Conservation (phyloP, 2,888 invertebrate genomes). For the Cenopis cana region DNA sequence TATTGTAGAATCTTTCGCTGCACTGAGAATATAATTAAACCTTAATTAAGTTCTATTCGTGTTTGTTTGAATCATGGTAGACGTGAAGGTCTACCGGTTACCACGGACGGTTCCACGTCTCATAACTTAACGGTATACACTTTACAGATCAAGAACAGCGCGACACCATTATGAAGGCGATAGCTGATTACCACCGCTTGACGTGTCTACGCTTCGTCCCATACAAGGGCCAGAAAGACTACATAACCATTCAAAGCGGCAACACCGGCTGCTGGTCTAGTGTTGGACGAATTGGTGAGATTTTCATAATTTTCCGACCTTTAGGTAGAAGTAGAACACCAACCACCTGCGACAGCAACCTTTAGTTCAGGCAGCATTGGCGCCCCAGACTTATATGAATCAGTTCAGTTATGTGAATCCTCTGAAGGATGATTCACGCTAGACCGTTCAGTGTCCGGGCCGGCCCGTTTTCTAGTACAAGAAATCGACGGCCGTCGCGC, state of each 20-base stretch:
- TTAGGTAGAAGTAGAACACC: conserved; percentile 1
- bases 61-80: no score
- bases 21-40: no score
- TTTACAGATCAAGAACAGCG: conserved; percentile 82
- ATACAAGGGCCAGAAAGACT: conserved; percentile 87
- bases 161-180: conserved; percentile 87
- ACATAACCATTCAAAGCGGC: conserved; percentile 88
- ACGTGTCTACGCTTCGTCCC: conserved; percentile 92
- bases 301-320: background rate
- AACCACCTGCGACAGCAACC: no score
- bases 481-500: no score
- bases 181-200: conserved; percentile 89
- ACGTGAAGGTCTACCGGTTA: no score
- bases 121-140: background rate
- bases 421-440: no score
- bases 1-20: no score
- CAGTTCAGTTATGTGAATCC: background rate
- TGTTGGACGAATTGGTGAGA: conserved; percentile 88
- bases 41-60: no score
- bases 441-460: no score
- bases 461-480: no score
- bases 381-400: background rate
- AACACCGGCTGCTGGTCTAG: conserved; percentile 93
- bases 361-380: no score
- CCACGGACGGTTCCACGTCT: no score